Conservation (phyloP, 2,797 vertebrate species). For the Taenioides sp. region DNA sequence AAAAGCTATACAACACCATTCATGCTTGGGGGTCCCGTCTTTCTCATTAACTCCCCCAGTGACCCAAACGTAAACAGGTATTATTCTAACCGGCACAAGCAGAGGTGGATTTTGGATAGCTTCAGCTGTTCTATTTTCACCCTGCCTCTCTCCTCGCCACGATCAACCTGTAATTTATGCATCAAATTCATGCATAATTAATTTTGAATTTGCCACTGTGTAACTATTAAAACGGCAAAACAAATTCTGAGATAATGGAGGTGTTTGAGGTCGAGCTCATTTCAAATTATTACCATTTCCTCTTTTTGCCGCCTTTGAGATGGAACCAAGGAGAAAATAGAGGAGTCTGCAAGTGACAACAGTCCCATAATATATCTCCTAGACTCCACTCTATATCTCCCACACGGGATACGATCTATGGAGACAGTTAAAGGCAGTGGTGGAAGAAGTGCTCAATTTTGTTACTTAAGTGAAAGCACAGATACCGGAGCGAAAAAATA, state of each 20-base stretch:
- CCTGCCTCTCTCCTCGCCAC: slow-evolving; percentile 39
- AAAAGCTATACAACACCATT: slow-evolving; percentile 58
- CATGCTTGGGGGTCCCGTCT: slow-evolving; percentile 67
- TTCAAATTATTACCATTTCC: slow-evolving; percentile 58
- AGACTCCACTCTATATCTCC: background rate
- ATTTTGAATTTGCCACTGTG: slow-evolving; percentile 81
- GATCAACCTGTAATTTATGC: slow-evolving; percentile 74
- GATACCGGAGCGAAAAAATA: too few relatives aligned
- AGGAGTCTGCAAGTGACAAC: slow-evolving; percentile 16
- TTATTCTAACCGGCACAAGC: slow-evolving; percentile 72
- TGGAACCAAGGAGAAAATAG: slow-evolving; percentile 33
- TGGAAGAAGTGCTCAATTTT: too few relatives aligned
- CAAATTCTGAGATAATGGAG: slow-evolving; percentile 74
- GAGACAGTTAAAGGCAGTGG: background rate
- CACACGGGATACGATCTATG: background rate
- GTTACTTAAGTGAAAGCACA: background rate
- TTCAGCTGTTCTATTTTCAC: slow-evolving; percentile 71
- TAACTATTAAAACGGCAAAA: slow-evolving; percentile 77
- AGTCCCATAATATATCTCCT: background rate
- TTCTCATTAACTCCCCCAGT: slow-evolving; percentile 90
- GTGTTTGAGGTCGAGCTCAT: slow-evolving; percentile 64
- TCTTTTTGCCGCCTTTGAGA: slow-evolving; percentile 16
- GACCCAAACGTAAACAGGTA: slow-evolving; percentile 84
- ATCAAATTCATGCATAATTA: slow-evolving; percentile 85
- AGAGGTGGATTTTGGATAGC: slow-evolving; percentile 67